Conservation (phyloP, 2,113 vertebrate genomes). For the Bettongia penicillata region DNA sequence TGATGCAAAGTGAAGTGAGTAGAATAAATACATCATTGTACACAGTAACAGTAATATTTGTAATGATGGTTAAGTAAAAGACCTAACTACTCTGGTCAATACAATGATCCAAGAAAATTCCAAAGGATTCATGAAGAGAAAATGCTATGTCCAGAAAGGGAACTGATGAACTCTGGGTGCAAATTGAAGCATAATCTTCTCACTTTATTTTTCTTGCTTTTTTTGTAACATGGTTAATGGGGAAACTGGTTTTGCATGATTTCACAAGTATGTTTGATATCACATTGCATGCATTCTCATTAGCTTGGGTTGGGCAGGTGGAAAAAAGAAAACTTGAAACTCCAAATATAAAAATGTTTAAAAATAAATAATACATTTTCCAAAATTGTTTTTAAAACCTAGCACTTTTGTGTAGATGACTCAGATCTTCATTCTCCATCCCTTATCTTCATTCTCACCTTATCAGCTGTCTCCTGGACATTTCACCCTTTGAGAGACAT, state of each 20-base stretch:
- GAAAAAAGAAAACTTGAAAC: background rate
- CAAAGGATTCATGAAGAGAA: background rate
- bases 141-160: background rate
- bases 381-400: no score
- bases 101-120: background rate
- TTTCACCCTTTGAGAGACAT: background rate
- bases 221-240: background rate
- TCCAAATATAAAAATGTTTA: background rate
- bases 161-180: background rate
- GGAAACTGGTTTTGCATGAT: background rate
- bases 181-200: background rate
- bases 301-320: background rate
- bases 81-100: background rate
- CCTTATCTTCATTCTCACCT: background rate
- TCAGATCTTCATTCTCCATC: background rate
- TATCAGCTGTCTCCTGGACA: no score
- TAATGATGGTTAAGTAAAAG: background rate
- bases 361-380: no score
- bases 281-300: no score
- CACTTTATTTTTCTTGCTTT: background rate
- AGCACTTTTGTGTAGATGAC: no score
- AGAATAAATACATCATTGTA: background rate
- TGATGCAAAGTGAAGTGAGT: background rate
- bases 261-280: background rate
- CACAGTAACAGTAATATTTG: background rate